phyloP scores from a whole-genome alignment of 2,888 invertebrate species.

The Drosophila fulvimacula region DNA sequence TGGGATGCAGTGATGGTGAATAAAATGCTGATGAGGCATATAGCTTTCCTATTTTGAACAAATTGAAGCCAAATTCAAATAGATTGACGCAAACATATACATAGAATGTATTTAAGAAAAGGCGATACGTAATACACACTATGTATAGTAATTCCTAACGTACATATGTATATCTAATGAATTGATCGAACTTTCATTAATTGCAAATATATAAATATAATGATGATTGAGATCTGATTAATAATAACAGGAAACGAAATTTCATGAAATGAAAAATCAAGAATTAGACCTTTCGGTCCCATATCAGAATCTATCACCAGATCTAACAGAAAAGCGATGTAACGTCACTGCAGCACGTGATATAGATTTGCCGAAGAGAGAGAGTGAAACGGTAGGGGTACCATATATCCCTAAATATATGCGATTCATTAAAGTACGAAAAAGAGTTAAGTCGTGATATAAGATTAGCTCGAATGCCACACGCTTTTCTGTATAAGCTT shows the following conservation, averaged over 20 bases:
- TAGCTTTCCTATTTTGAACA: conserved; percentile 82
- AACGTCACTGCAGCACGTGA: not conserved
- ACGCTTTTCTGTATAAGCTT: not conserved
- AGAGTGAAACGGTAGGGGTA: no score
- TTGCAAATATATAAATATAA: conserved; percentile 1
- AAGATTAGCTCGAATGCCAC: not conserved
- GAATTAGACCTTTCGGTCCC: not conserved
- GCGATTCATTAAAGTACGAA: not conserved
- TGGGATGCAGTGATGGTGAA: conserved; percentile 90
- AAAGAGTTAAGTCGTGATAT: not conserved
- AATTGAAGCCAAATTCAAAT: conserved; percentile 33
- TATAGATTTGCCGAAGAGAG: not conserved
- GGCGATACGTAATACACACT: conserved; percentile 66
- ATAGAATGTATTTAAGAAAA: conserved; percentile 38
- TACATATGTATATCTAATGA: not conserved
- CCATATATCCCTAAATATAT: no score
- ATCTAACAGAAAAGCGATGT: not conserved
- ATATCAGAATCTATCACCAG: not conserved
- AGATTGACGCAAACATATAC: not conserved
- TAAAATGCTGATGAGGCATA: conserved; percentile 85
- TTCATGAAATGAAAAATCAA: not conserved
- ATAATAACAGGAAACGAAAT: not conserved
- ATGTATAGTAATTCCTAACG: not conserved
- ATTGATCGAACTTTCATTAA: conserved; percentile 3
- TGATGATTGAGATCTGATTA: not conserved